A percentile compares a stretch with the other conserved stretches of the same genome.
Evolutionary conservation across 2,797 vertebrate species (phyloP).

Genomic region (Notamacropus eugenii): DNA sequence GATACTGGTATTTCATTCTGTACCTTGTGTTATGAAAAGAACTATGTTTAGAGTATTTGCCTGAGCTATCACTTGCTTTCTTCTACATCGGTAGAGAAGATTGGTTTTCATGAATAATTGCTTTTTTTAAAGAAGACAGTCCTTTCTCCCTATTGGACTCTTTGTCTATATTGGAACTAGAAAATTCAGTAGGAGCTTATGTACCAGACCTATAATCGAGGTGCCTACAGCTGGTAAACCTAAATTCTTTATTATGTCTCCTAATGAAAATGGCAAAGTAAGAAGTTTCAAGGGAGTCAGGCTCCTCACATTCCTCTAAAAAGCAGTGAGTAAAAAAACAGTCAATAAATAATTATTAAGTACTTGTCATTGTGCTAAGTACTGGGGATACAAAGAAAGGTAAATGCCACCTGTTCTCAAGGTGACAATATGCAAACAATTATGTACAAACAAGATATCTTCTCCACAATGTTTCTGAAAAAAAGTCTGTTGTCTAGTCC

Average conservation of each 20-base stretch:
- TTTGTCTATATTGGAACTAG: background rate
- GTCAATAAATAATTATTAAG: background rate
- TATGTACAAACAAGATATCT: background rate
- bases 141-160: background rate
- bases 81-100: background rate
- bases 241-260: background rate
- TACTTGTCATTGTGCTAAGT: background rate
- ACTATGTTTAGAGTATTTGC: background rate
- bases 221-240: background rate
- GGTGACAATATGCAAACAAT: too few relatives aligned
- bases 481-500: background rate
- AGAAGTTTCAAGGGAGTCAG: background rate
- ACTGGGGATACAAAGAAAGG: background rate
- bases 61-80: background rate
- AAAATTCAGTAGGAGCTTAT: background rate
- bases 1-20: background rate
- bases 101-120: background rate
- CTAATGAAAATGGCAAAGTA: background rate
- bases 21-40: background rate
- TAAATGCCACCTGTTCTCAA: background rate
- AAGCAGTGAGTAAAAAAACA: background rate
- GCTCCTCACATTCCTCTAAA: background rate
- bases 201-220: background rate
- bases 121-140: background rate
- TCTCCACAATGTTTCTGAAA: background rate